Evolutionary conservation across 1,140 invertebrate species (phyloP).

Genomic region (Apocrypta bakeri): DNA sequence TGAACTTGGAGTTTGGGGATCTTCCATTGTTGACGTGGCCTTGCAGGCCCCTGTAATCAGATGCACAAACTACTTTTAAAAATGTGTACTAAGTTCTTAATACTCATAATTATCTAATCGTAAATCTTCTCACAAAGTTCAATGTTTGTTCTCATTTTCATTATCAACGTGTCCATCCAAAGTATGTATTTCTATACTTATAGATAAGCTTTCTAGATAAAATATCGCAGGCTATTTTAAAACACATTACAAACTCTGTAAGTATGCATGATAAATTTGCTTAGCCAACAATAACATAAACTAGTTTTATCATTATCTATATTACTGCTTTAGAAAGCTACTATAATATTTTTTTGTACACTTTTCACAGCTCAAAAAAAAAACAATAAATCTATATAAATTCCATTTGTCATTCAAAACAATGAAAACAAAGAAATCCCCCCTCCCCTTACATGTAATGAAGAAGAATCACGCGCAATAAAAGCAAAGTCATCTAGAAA

Average conservation of each 20-base stretch:
- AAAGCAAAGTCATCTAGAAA: too few relatives aligned
- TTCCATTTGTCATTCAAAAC: background rate
- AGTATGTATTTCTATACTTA: background rate
- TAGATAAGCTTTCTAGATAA: background rate
- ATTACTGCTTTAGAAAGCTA: too few relatives aligned
- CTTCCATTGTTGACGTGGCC: conserved; percentile 68
- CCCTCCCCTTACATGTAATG: too few relatives aligned
- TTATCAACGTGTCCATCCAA: background rate
- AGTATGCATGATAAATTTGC: background rate
- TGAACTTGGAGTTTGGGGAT: conserved; percentile 76
- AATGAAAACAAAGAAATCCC: background rate
- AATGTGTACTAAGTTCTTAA: background rate
- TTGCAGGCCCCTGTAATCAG: conserved; percentile 62
- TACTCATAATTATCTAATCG: background rate
- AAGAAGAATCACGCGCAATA: background rate
- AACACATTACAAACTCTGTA: background rate
- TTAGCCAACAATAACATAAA: background rate
- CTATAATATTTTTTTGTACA: background rate
- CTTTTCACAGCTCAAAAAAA: background rate
- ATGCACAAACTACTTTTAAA: conserved; percentile 12
- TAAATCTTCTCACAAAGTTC: background rate
- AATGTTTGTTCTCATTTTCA: background rate
- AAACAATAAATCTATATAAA: background rate
- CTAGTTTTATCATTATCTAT: background rate
- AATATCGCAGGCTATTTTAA: background rate